phyloP scores from a whole-genome alignment of 2,797 vertebrate genomes.

The Xenentodon cancila region DNA sequence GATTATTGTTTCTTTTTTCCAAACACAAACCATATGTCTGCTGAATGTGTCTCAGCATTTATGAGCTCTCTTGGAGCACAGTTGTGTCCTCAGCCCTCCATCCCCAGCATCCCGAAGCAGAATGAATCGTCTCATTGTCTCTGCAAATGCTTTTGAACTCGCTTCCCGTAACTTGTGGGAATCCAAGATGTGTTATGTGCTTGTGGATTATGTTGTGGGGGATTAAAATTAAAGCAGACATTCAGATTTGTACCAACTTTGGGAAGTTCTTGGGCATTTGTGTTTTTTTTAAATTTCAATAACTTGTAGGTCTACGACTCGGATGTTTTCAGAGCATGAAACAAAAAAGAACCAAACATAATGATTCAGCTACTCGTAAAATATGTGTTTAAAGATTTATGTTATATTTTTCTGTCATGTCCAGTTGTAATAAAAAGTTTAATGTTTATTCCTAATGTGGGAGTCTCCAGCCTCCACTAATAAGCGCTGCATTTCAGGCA shows the following conservation, averaged over 20 bases:
- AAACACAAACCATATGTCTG: slow-evolving; percentile 85
- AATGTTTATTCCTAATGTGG: slow-evolving; percentile 7
- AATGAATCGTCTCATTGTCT: slow-evolving; percentile 84
- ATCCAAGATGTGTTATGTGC: slow-evolving; percentile 60
- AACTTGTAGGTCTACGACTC: too few species aligned
- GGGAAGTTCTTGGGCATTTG: slow-evolving; percentile 5
- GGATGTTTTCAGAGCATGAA: too few species aligned
- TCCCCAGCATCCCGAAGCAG: slow-evolving; percentile 68
- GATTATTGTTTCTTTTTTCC: slow-evolving; percentile 82
- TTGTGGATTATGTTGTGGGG: slow-evolving; percentile 56
- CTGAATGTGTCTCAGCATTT: slow-evolving; percentile 74
- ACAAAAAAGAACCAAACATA: background rate
- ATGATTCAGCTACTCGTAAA: background rate
- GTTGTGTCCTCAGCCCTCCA: slow-evolving; percentile 72
- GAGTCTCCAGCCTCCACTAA: background rate
- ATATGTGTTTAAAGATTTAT: background rate
- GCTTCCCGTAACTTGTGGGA: slow-evolving; percentile 68
- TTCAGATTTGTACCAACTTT: slow-evolving; percentile 28
- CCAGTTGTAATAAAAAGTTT: background rate
- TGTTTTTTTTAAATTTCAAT: background rate
- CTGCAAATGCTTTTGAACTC: slow-evolving; percentile 70
- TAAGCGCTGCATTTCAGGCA: slow-evolving; percentile 12
- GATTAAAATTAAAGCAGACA: slow-evolving; percentile 47
- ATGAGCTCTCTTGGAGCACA: slow-evolving; percentile 72
- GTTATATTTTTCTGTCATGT: background rate